Conservation (phyloP, 1,140 invertebrate genomes). For the Eufriesea mexicana region DNA sequence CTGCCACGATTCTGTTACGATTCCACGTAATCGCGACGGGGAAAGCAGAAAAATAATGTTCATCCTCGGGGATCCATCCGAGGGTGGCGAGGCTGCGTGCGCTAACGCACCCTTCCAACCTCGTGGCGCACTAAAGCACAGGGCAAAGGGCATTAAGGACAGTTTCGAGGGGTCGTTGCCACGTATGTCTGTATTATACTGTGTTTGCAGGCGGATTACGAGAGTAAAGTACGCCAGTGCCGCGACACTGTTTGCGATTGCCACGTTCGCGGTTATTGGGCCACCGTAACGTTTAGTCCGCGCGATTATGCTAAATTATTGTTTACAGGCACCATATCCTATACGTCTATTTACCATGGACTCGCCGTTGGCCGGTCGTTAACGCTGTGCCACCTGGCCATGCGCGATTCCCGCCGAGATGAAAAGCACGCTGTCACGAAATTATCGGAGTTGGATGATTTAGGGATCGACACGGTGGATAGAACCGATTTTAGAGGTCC, state of each 20-base stretch:
- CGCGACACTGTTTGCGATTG: constrained; percentile 67
- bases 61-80: too few relatives aligned
- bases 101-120: background rate
- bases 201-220: constrained; percentile 75
- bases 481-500: background rate
- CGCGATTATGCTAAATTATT: constrained; percentile 73
- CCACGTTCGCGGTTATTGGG: constrained; percentile 68
- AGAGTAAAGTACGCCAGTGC: constrained; percentile 71
- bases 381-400: background rate
- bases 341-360: constrained; percentile 60
- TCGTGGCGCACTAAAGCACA: too few relatives aligned
- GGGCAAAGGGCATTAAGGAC: constrained; percentile 50
- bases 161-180: constrained; percentile 64
- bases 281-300: constrained; percentile 63
- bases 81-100: background rate
- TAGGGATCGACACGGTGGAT: background rate
- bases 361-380: constrained; percentile 33
- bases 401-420: background rate
- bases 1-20: background rate
- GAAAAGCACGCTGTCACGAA: constrained; percentile 1
- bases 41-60: constrained; percentile 4
- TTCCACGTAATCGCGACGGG: background rate
- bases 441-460: background rate
- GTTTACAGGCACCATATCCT: constrained; percentile 58
- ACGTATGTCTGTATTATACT: constrained; percentile 75